Evolutionary conservation across 2,888 invertebrate genomes (phyloP).

Genomic region (Volucella zonaria): DNA sequence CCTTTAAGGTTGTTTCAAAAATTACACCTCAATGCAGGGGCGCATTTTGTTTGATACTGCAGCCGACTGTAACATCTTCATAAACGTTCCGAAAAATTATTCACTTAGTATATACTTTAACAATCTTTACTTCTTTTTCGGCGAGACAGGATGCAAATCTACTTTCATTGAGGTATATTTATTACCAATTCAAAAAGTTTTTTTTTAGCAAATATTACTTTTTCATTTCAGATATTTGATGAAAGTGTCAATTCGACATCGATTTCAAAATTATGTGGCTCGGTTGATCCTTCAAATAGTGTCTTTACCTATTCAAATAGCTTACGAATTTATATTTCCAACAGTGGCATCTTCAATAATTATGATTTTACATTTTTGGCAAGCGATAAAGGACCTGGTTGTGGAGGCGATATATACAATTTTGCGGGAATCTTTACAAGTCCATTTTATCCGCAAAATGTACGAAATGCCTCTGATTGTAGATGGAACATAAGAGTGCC

Average conservation of each 20-base stretch:
- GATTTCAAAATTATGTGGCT: constrained; percentile 84
- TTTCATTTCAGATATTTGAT: constrained; percentile 83
- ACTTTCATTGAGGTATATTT: constrained; percentile 40
- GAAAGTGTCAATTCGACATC: constrained; percentile 80
- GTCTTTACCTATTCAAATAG: constrained; percentile 88
- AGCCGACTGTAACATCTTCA: constrained; percentile 86
- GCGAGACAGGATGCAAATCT: constrained; percentile 78
- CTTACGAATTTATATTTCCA: constrained; percentile 85
- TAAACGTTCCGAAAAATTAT: constrained; percentile 86
- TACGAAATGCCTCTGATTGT: constrained; percentile 85
- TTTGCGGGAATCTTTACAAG: constrained; percentile 87
- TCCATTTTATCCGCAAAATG: constrained; percentile 87
- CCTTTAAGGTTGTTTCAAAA: constrained; percentile 86
- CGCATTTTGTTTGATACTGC: constrained; percentile 84
- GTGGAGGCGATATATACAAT: constrained; percentile 87
- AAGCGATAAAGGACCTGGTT: constrained; percentile 86
- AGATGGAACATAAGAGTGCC: constrained; percentile 87
- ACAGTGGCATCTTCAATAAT: constrained; percentile 76
- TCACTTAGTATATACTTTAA: constrained; percentile 89
- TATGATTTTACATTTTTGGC: constrained; percentile 86
- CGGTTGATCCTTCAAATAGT: constrained; percentile 83
- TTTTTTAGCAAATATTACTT: not conserved
- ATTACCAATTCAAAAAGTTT: not conserved
- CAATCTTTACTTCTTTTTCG: constrained; percentile 82
- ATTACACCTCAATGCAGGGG: constrained; percentile 88